phyloP scores from a whole-genome alignment of 2,888 invertebrate species.

The Halictus ligatus region DNA sequence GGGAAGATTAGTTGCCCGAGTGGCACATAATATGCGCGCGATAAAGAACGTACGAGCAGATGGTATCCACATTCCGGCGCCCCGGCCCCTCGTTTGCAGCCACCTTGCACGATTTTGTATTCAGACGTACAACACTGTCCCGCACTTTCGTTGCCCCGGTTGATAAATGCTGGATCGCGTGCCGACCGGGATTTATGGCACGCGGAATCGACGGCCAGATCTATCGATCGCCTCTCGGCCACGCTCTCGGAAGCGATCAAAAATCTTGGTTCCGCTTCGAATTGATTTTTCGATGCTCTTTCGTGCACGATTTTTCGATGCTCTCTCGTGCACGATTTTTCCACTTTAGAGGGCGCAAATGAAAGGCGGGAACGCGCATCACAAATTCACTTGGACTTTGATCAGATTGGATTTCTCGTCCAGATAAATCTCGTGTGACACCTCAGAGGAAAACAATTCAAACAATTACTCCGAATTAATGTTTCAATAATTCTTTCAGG shows the following conservation, averaged over 20 bases:
- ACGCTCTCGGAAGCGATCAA: neutral
- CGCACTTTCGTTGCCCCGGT: constrained; percentile 42
- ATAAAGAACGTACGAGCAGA: constrained; percentile 49
- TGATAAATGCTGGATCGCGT: constrained; percentile 43
- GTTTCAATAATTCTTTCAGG: too few relatives aligned
- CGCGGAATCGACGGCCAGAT: neutral
- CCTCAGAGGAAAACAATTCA: too few relatives aligned
- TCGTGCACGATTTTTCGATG: neutral
- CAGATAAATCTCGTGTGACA: too few relatives aligned
- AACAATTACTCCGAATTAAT: too few relatives aligned
- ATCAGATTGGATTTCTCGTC: too few relatives aligned
- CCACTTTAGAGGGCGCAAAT: too few relatives aligned
- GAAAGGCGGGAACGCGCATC: too few relatives aligned
- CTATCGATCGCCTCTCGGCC: neutral
- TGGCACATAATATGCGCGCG: constrained; percentile 32
- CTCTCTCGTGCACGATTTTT: neutral
- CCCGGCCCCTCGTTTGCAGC: constrained; percentile 36
- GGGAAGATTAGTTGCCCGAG: constrained; percentile 41
- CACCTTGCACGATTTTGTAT: constrained; percentile 41
- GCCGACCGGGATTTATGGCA: constrained; percentile 21
- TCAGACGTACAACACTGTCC: constrained; percentile 51
- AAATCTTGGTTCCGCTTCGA: neutral
- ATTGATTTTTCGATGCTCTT: neutral
- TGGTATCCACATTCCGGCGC: constrained; percentile 46
- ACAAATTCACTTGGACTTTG: too few relatives aligned